Base-by-base conservation (phyloP, 2,888 invertebrate genomes). In the Lepas anatifera region DNA sequence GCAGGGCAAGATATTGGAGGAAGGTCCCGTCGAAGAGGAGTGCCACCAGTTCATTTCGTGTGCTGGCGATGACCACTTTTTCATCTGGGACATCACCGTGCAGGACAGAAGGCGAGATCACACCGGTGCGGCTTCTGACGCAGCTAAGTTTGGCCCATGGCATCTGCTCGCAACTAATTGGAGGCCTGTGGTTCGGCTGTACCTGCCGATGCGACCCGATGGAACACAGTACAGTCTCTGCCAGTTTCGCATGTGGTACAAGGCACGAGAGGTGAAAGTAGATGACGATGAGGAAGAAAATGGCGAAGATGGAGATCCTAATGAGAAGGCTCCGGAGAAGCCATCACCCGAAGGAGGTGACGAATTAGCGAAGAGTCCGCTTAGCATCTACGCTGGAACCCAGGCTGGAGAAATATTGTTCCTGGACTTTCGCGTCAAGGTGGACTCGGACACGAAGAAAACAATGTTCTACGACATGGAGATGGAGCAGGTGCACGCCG, bases 401-500 rank as follows among this genome's bases (percentile, higher is more conserved):
- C 25, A 39, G n/a, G n/a, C 64, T 3, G 64, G 64, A 16, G 64
- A 64, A 11, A 22, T 64, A 0, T 27, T 64, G 13, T 37, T 39
- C 11, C 11, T 35, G 11, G 64, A 39, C 2, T n/a, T 64, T 6
- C 0, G 27, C 3, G 39, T 64, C 2, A 64, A 11, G 39, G 7
- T 16, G 16, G 37, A 64, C 39, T 39, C 64, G 0, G 64, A 64
- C 64, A 39, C 64, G 1, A 39, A 39, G 13, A 37, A 3, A 39
- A 39, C 37, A 2, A 7, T 39, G 13, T 0, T 64, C 18, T 37
- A 18, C 11, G 39, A 64, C 0, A 4, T 64, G 7, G 22, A 25
- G 2, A 27, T 25, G 10, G 39, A 25, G n/a, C 37, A 50, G 70
- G 84, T 87, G 70, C 90, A 91, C 76, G 89, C 90, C 76, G 90